Evolutionary conservation across 2,888 invertebrate species (phyloP), one percentile per base, ranked within the genome.

Genomic region (Podotricha telesiphe): DNA sequence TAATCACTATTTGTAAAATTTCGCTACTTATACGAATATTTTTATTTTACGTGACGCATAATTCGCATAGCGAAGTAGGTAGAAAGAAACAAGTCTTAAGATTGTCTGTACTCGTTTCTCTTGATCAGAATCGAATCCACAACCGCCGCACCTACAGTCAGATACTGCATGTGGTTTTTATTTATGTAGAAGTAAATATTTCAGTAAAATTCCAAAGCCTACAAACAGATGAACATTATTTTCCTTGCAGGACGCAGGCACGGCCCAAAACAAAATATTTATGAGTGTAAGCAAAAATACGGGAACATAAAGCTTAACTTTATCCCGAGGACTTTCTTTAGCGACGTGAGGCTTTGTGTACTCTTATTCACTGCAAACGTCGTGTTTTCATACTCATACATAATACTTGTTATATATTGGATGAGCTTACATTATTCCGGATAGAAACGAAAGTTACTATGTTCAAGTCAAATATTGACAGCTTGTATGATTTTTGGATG

Each of bases 241-340:
- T 13, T 11, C 11, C n/a, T 50, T 48, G 28, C 37, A 50, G 28
- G 28, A 47, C 47, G 19, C 45, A 61, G 28, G 47, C 40, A 58
- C 42, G 28, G 61, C 6, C 28, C 28, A 28, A 61, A 47, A 34
- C 17, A 45, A 28, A 61, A 61, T 62, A 62, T 62, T 50, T 50
- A 50, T 20, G 62, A 20, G 15, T 10, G 47, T 50, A 50, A 50
- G 20, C 17, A 19, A 19, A 62, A 48, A 48, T 48, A 62, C 47
- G 20, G 34, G 15, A 15, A 34, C 15, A 62, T 62, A 48, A 19
- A 62, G 48, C 28, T 42, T 20, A 62, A 34, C 48, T 62, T 34
- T n/a, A 50, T 62, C 48, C 62, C 37, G 15, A 48, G 50, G 50
- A 19, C 34, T 50, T 19, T 34, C 3, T 20, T 20, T 0, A 59